Evolutionary conservation across 92 coral and sea anemone genomes (phyloP), one percentile per base, ranked within the genome.

Genomic region (Paramuricea clavata): DNA sequence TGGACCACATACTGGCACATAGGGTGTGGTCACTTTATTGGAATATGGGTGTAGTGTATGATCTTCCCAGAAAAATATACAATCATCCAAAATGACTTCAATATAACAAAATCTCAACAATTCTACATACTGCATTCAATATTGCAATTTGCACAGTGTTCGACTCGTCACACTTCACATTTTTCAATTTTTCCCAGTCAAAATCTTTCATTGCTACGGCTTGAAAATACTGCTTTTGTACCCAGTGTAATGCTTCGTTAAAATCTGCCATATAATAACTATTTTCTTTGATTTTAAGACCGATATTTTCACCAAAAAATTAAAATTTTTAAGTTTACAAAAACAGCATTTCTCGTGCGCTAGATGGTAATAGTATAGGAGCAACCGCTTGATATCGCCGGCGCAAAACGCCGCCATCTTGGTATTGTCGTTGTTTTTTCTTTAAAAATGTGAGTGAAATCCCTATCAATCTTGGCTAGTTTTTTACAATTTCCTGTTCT

Each of bases 301-400:
- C 13, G 17, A 31, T 77, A 2, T 35, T 78, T 2, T n/a, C 32
- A 54, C 49, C 12, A 33, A 43, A 52, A 34, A 28, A 16, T 0
- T 7, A 15, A 2, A 49, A 9, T 35, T 33, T n/a, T 59, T 56
- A 28, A 7, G 2, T 49, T 36, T n/a, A 32, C n/a, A 16, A 23
- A 47, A 9, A 60, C 68, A 60, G 32, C 16, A 26, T 26, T 57
- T 57, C 30, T n/a, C n/a, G n/a, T n/a, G 70, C 39, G 70, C 70
- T 31, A 64, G 22, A 0, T 3, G 33, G 28, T 54, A 54, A 21
- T 54, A 26, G 21, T 65, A 3, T 73, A 91, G 93, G 93, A 93
- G 97, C 89, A 93, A 93, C 86, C 95, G 95, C 83, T 93, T 97
- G 69, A 89, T 95, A 61, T 94, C 93, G 73, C 27, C 43, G 71